Evolutionary conservation across 1,140 invertebrate species (phyloP).

Genomic region (Acromyrmex heyeri): DNA sequence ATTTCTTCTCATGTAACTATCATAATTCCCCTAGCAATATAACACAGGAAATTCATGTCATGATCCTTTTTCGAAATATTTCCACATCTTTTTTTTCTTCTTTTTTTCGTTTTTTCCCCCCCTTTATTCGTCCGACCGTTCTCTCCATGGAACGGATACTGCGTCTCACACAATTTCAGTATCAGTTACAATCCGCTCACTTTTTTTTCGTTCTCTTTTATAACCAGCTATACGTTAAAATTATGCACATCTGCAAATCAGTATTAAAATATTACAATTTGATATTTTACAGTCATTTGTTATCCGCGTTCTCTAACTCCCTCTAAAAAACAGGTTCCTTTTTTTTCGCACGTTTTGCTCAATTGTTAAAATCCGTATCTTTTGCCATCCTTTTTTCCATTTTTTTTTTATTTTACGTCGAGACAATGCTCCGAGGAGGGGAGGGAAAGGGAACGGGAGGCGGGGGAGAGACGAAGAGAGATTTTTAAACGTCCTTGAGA

Average conservation of each 20-base stretch:
- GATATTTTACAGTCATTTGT: constrained; percentile 84
- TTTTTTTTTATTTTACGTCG: constrained; percentile 66
- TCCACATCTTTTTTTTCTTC: constrained; percentile 74
- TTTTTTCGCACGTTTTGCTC: constrained; percentile 63
- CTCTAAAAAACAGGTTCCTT: constrained; percentile 77
- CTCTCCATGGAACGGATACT: constrained; percentile 79
- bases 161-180: constrained; percentile 65
- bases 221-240: constrained; percentile 84
- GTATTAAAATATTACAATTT: constrained; percentile 87
- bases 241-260: constrained; percentile 87
- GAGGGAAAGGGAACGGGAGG: constrained; percentile 12
- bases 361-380: constrained; percentile 71
- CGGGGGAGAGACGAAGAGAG: constrained; percentile 78
- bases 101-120: constrained; percentile 70
- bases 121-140: constrained; percentile 72
- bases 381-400: constrained; percentile 26
- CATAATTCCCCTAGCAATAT: constrained; percentile 84
- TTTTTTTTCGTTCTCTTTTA: constrained; percentile 23
- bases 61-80: constrained; percentile 71
- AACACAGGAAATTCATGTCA: constrained; percentile 85
- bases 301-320: constrained; percentile 82
- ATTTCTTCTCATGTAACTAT: constrained; percentile 83
- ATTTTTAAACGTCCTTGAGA: constrained; percentile 62
- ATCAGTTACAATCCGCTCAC: constrained; percentile 83
- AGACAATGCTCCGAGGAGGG: constrained; percentile 18